Percentiles rank a stretch among this genome's conserved stretches.
Evolutionary conservation across 2,113 vertebrate species (phyloP).

Genomic region (Muntiacus muntjak): DNA sequence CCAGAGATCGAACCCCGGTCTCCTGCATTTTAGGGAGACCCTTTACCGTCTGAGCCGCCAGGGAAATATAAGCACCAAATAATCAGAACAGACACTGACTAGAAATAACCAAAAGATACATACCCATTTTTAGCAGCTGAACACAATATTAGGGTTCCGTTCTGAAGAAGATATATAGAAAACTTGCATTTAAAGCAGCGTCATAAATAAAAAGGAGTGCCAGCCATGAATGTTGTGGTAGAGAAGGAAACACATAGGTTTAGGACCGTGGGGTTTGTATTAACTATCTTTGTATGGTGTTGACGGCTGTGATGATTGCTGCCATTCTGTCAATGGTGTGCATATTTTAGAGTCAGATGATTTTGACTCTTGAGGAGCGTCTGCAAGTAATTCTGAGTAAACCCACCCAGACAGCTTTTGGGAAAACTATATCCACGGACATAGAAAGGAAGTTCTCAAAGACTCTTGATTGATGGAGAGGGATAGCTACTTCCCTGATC

Average conservation of each 20-base stretch:
- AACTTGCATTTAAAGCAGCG: background rate
- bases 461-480: background rate
- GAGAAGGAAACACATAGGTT: background rate
- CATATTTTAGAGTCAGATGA: background rate
- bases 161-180: background rate
- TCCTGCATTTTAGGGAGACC: too few species aligned
- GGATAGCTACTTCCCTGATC: background rate
- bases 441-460: background rate
- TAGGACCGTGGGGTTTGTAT: background rate
- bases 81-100: background rate
- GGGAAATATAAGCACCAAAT: background rate
- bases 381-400: background rate
- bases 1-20: too few species aligned
- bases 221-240: background rate
- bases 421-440: background rate
- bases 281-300: background rate
- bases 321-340: background rate
- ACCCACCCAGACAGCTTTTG: background rate
- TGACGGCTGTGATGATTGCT: too few species aligned
- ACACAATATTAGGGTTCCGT: background rate
- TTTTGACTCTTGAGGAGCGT: background rate
- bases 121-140: background rate
- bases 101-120: background rate
- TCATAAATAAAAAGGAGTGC: background rate
- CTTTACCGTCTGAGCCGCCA: too few species aligned